phyloP scores from a whole-genome alignment of 2,888 invertebrate species.

The Melieria omissa region DNA sequence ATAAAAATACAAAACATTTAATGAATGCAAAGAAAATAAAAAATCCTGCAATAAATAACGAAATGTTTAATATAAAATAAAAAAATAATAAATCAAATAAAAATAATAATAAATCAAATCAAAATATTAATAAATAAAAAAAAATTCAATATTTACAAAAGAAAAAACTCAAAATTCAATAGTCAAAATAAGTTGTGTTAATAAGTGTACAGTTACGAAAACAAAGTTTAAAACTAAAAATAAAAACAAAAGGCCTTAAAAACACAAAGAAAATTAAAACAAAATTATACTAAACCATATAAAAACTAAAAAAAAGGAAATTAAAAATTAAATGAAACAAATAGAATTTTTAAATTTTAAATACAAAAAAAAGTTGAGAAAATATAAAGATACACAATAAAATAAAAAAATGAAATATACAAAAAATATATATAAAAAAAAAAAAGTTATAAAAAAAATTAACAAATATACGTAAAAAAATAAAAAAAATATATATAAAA shows the following conservation, averaged over 20 bases:
- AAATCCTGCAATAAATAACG: background rate
- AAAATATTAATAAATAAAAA: conserved; percentile 17
- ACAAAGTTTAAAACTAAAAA: background rate
- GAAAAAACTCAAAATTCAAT: conserved; percentile 4
- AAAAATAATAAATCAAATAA: conserved; percentile 25
- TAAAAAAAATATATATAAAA: conserved; percentile 23
- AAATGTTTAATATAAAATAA: conserved; percentile 4
- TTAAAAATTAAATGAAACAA: background rate
- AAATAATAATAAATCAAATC: conserved; percentile 12
- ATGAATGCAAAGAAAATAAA: background rate
- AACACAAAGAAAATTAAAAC: conserved; percentile 22
- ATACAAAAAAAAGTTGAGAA: background rate
- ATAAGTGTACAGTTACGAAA: background rate
- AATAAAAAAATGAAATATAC: conserved; percentile 13
- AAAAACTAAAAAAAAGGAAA: background rate
- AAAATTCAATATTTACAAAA: background rate
- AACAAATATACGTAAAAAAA: too few species aligned
- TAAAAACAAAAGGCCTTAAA: conserved; percentile 14
- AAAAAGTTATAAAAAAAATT: conserved; percentile 21
- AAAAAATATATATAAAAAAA: conserved; percentile 18
- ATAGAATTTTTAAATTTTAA: background rate
- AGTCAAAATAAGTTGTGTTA: conserved; percentile 2
- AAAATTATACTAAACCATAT: background rate
- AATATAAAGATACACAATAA: conserved; percentile 2
- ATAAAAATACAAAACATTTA: background rate